Percentiles rank a stretch among this genome's conserved stretches.
Conservation (phyloP, 2,797 vertebrate species). For the Champsocephalus esox region DNA sequence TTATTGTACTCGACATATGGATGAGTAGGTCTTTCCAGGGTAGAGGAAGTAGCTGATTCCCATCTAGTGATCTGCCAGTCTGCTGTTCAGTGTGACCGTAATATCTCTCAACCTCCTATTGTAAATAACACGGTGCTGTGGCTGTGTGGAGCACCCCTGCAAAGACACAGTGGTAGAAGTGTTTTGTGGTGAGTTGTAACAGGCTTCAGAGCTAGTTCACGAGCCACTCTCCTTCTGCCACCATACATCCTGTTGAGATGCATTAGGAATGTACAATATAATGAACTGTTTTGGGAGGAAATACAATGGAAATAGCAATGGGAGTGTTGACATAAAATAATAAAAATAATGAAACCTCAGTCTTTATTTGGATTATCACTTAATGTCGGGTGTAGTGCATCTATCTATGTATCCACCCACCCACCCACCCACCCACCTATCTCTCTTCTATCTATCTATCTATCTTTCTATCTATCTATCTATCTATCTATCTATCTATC, state of each 20-base stretch:
- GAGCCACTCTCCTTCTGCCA: not conserved
- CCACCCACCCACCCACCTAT: no score
- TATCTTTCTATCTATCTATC: no score
- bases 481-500: no score
- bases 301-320: not conserved
- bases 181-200: not conserved
- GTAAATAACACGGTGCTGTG: not conserved
- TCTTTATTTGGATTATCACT: no score
- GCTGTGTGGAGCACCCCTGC: not conserved
- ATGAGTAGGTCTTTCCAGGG: slow-evolving; percentile 67
- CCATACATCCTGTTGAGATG: not conserved
- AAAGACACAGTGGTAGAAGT: not conserved
- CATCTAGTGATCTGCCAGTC: slow-evolving; percentile 40
- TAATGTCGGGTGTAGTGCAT: no score
- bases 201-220: not conserved
- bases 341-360: no score
- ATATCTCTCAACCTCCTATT: slow-evolving; percentile 17
- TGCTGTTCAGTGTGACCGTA: slow-evolving; percentile 15
- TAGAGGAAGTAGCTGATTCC: slow-evolving; percentile 44
- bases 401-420: no score
- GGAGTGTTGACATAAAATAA: not conserved
- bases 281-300: not conserved
- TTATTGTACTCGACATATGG: slow-evolving; percentile 37
- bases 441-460: no score
- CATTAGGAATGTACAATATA: not conserved